These are phyloP conservation scores for Brenthis ino DNA, from an alignment of 2,888 invertebrate species.

Conservation along the genomic window DNA sequence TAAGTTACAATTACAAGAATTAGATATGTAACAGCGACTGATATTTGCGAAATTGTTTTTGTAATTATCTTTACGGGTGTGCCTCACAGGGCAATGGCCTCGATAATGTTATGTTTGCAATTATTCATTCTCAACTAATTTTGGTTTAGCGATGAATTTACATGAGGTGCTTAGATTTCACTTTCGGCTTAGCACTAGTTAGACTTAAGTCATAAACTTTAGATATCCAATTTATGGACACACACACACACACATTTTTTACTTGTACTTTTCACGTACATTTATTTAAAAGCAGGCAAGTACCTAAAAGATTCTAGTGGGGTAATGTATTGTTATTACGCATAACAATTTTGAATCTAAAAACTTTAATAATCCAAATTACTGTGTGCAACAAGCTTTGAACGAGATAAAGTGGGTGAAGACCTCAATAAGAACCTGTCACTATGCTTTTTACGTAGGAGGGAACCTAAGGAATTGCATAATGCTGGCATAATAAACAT, in stretches of 20 bases:
- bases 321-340: too few relatives aligned
- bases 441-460: slow-evolving; percentile 40
- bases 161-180: slow-evolving; percentile 36
- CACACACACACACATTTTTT: too few relatives aligned
- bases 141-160: slow-evolving; percentile 30
- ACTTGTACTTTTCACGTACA: not conserved
- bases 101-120: slow-evolving; percentile 21
- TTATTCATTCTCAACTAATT: slow-evolving; percentile 28
- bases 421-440: slow-evolving; percentile 44
- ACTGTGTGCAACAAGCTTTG: slow-evolving; percentile 28
- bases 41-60: slow-evolving; percentile 30
- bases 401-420: slow-evolving; percentile 50
- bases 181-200: slow-evolving; percentile 14
- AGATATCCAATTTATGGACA: too few relatives aligned
- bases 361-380: too few relatives aligned
- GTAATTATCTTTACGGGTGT: slow-evolving; percentile 29
- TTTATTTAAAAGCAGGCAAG: not conserved
- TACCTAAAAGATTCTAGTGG: not conserved
- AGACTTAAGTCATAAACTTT: not conserved
- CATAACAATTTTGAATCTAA: too few relatives aligned
- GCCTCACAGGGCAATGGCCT: slow-evolving; percentile 28
- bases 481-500: too few relatives aligned
- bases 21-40: slow-evolving; percentile 8
- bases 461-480: slow-evolving; percentile 17
- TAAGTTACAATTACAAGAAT: slow-evolving; percentile 17